phyloP scores from a whole-genome alignment of 2,888 invertebrate genomes.

The Perdita meconis region DNA sequence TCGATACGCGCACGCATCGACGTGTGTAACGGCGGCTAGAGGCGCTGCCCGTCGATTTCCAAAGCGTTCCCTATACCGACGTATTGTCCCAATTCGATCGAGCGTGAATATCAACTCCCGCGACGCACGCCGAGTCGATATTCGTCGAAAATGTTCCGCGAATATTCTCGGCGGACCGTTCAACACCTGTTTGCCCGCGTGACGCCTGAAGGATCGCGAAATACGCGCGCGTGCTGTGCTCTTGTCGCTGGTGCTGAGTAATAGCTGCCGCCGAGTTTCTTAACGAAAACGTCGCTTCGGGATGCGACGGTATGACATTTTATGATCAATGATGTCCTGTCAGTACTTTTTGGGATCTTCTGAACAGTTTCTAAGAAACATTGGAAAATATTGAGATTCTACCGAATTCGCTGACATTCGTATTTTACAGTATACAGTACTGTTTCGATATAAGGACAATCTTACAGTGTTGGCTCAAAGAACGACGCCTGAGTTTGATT shows the following conservation, averaged over 20 bases:
- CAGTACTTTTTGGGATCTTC: too few relatives aligned
- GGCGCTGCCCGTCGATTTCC: constrained; percentile 17
- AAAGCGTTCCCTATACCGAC: constrained; percentile 26
- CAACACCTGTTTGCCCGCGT: not conserved
- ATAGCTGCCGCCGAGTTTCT: not conserved
- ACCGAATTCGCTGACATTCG: too few relatives aligned
- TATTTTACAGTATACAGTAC: too few relatives aligned
- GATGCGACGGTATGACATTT: too few relatives aligned
- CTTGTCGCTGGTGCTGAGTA: not conserved
- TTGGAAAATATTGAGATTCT: too few relatives aligned
- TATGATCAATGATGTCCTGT: too few relatives aligned
- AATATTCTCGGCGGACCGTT: constrained; percentile 18
- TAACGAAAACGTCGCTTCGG: not conserved
- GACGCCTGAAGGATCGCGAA: not conserved
- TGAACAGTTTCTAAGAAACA: too few relatives aligned
- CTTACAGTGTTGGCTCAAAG: too few relatives aligned
- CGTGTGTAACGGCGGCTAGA: not conserved
- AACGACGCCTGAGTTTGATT: too few relatives aligned
- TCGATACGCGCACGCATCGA: not conserved
- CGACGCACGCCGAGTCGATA: not conserved
- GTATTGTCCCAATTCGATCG: constrained; percentile 48
- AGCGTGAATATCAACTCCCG: constrained; percentile 32
- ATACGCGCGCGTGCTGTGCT: not conserved
- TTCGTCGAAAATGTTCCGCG: constrained; percentile 26
- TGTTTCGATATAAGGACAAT: too few relatives aligned